phyloP scores from a whole-genome alignment of 1,140 invertebrate genomes.

The Adelges cooleyi region DNA sequence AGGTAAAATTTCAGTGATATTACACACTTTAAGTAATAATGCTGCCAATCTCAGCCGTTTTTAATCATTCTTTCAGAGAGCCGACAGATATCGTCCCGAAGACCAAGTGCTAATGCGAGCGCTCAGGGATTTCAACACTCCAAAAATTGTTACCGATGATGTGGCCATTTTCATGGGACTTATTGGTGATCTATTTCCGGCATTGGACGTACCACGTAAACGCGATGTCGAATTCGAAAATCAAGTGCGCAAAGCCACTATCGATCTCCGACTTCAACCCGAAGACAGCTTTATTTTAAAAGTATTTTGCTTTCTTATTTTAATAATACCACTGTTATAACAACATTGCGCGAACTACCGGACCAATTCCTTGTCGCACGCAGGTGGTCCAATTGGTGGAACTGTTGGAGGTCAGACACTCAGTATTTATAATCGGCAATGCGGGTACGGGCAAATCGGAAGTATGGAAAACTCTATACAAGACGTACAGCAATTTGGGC shows the following conservation, averaged over 20 bases:
- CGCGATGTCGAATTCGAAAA: conserved; percentile 74
- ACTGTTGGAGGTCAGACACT: conserved; percentile 83
- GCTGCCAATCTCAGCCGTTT: background rate
- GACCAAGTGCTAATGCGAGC: conserved; percentile 74
- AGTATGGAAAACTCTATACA: conserved; percentile 82
- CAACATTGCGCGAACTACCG: background rate
- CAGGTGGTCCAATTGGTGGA: conserved; percentile 85
- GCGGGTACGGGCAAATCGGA: conserved; percentile 88
- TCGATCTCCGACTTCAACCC: conserved; percentile 76
- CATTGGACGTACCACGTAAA: conserved; percentile 75
- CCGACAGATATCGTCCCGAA: conserved; percentile 55
- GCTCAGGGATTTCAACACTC: conserved; percentile 82
- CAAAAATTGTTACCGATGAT: conserved; percentile 85
- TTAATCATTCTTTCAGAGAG: conserved; percentile 39
- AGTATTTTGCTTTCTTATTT: conserved; percentile 26
- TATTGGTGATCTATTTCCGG: conserved; percentile 79
- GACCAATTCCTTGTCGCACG: background rate
- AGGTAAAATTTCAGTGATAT: too few species aligned
- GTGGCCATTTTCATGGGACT: conserved; percentile 82
- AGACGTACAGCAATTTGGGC: conserved; percentile 67
- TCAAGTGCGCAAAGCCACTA: conserved; percentile 57
- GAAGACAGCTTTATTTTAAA: conserved; percentile 81
- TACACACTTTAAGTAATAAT: background rate
- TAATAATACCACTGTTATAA: background rate
- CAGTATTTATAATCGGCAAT: conserved; percentile 83